A percentile compares a stretch with the other conserved stretches of the same genome.
Evolutionary conservation across 2,113 vertebrate species (phyloP).

Genomic region (Nothocercus julius): DNA sequence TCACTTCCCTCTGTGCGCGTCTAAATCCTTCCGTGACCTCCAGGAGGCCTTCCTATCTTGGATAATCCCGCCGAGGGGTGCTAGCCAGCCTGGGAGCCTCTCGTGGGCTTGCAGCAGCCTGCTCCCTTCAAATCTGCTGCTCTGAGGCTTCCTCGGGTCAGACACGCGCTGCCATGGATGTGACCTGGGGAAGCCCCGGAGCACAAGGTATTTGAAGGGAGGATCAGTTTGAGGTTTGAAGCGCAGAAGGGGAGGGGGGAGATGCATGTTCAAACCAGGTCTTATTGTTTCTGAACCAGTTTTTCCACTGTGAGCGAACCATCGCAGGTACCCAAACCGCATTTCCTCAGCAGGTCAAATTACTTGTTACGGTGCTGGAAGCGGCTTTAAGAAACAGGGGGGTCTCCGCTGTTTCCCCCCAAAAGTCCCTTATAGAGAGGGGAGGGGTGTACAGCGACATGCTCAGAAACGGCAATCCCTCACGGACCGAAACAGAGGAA

Average conservation of each 20-base stretch:
- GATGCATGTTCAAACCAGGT: slow-evolving; percentile 72
- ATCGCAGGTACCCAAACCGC: slow-evolving; percentile 48
- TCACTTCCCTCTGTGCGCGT: slow-evolving; percentile 47
- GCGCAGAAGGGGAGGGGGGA: slow-evolving; percentile 19
- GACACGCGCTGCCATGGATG: slow-evolving; percentile 72
- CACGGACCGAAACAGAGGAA: slow-evolving; percentile 48
- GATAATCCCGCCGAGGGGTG: slow-evolving; percentile 62
- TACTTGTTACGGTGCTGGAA: slow-evolving; percentile 50
- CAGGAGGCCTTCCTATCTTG: slow-evolving; percentile 60
- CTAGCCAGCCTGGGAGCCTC: slow-evolving; percentile 56
- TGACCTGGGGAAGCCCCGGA: slow-evolving; percentile 76
- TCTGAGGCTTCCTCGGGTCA: slow-evolving; percentile 75
- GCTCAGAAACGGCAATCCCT: slow-evolving; percentile 61
- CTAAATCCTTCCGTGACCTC: slow-evolving; percentile 69
- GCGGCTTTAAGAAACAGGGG: neutral
- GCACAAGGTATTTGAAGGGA: slow-evolving; percentile 74
- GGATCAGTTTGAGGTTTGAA: slow-evolving; percentile 72
- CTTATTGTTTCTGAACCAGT: slow-evolving; percentile 74
- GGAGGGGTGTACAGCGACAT: slow-evolving; percentile 48
- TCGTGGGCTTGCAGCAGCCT: slow-evolving; percentile 67
- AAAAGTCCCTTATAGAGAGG: slow-evolving; percentile 60
- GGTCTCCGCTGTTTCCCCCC: slow-evolving; percentile 37
- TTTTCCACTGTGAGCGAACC: slow-evolving; percentile 68
- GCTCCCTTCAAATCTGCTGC: slow-evolving; percentile 73
- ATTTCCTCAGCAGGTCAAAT: slow-evolving; percentile 65